Evolutionary conservation across 2,888 invertebrate species (phyloP), one percentile per base, ranked within the genome.

Genomic region (Cremastinae sp.): DNA sequence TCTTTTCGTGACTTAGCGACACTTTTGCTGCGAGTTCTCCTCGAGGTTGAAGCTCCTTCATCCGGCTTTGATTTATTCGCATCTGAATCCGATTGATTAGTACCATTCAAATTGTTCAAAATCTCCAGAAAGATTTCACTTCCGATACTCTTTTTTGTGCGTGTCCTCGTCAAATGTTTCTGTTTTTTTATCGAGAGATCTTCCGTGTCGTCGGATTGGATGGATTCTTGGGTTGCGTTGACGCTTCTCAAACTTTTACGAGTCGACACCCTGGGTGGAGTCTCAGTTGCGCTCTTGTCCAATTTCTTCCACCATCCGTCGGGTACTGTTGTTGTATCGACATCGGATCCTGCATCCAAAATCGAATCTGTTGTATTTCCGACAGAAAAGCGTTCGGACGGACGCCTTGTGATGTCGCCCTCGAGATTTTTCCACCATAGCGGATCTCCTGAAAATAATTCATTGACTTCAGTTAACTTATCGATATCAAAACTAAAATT

Each of bases 381-480:
- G 3, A 43, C 10, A 0, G 45, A 68, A 1, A 22, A n/a, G 14
- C 43, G n/a, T 18, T 22, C n/a, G 3, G 78, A 74, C 1, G 47
- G 68, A 14, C 49, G 43, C 10, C 39, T 22, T 16, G 70, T 74
- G 3, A 70, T 39, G 7, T 71, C 43, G 0, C 55, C 64, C 9
- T 58, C 58, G 9, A 79, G 5, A 35, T 66, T 45, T 39, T 71
- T 75, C 70, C 75, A 78, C 78, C 78, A 79, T 16, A 78, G 4
- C 0, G 69, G 61, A 56, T 79, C 62, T 1, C 43, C 79, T 79
- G 51, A 45, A 10, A 14, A n/a, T n/a, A n/a, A n/a, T n/a, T n/a
- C n/a, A n/a, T 7, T 14, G 14, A 14, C 9, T 45, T 45, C 14
- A 12, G 7, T 7, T n/a, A 22, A 51, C 1, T 3, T 7, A 51